These are phyloP conservation scores for Cardinalis cardinalis DNA, from an alignment of 2,113 vertebrate genomes.

Conservation along the genomic window DNA sequence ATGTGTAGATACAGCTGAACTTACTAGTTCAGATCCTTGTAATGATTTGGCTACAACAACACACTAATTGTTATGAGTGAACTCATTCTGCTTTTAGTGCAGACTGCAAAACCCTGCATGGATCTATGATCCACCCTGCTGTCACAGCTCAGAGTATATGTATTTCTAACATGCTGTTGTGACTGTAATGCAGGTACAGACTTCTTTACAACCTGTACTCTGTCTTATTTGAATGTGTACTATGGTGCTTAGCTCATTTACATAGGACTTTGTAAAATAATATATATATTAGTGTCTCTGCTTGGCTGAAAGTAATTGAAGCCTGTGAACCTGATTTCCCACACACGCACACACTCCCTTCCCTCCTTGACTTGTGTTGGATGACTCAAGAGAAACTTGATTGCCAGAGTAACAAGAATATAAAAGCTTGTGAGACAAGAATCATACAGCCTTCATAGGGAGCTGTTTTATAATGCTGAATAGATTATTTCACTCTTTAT, in stretches of 20 bases:
- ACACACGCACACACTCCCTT: neutral
- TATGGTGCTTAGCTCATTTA: constrained; percentile 10
- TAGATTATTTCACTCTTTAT: neutral
- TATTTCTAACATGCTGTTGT: neutral
- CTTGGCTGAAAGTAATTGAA: constrained; percentile 56
- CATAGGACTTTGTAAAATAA: constrained; percentile 49
- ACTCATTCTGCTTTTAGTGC: neutral
- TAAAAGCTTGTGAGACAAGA: constrained; percentile 24
- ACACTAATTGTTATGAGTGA: neutral
- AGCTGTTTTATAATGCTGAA: constrained; percentile 29
- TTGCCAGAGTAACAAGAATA: constrained; percentile 31
- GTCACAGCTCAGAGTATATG: neutral
- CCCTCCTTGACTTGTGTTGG: constrained; percentile 21
- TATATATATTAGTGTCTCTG: constrained; percentile 44
- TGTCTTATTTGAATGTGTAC: neutral
- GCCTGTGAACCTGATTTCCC: constrained; percentile 37
- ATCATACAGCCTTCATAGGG: neutral
- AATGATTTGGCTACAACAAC: neutral
- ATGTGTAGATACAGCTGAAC: neutral
- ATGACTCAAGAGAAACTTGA: constrained; percentile 47
- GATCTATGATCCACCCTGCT: neutral
- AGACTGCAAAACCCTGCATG: neutral
- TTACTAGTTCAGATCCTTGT: neutral
- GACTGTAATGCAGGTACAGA: neutral
- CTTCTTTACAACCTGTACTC: neutral